Evolutionary conservation across 2,113 vertebrate genomes (phyloP).

Genomic region (Dasyornis broadbenti): DNA sequence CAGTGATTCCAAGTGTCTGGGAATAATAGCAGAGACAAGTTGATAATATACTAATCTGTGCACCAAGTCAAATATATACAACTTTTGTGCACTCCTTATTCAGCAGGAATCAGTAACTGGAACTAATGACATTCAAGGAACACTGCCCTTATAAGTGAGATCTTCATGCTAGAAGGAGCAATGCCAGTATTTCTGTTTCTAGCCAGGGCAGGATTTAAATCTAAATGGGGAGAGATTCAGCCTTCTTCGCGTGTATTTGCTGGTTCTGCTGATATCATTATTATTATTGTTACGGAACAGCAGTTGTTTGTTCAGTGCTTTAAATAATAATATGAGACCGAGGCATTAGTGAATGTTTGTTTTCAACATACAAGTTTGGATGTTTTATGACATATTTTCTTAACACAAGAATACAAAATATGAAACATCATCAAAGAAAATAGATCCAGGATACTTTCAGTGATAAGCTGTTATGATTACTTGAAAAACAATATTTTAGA

Average conservation of each 20-base stretch:
- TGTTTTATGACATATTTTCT: conserved; percentile 45
- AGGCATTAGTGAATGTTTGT: background rate
- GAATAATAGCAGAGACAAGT: background rate
- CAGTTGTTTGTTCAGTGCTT: conserved; percentile 24
- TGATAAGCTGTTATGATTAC: conserved; percentile 36
- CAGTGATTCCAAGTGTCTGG: background rate
- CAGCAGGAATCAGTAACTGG: conserved; percentile 32
- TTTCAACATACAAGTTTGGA: background rate
- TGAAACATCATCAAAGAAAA: conserved; percentile 8
- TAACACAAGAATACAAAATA: background rate
- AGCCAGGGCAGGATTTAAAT: conserved; percentile 28
- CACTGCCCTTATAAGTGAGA: conserved; percentile 31
- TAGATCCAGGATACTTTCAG: conserved; percentile 27
- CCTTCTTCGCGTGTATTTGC: background rate
- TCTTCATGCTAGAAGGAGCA: conserved; percentile 57
- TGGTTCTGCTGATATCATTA: background rate
- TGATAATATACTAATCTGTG: conserved; percentile 7
- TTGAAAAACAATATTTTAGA: conserved; percentile 22
- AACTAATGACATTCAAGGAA: conserved; percentile 63
- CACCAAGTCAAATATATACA: conserved; percentile 8
- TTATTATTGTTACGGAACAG: background rate
- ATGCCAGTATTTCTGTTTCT: conserved; percentile 29
- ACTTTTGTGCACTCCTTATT: conserved; percentile 1
- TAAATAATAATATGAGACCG: background rate
- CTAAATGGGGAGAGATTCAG: background rate